phyloP scores from a whole-genome alignment of 2,113 vertebrate species.

The Hydrochoerus hydrochaeris region DNA sequence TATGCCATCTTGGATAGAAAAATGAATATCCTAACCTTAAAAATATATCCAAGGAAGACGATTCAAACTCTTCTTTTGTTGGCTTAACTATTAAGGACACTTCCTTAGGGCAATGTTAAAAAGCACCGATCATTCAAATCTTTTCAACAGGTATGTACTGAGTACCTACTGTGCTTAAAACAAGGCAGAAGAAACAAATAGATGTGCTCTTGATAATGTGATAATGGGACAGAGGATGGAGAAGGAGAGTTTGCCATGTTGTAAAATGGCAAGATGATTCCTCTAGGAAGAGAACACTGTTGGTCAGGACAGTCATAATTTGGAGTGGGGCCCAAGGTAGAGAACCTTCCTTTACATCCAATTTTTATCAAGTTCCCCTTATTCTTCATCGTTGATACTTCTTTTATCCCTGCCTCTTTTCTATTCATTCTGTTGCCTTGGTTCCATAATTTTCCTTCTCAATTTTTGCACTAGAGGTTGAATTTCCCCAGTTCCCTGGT shows the following conservation, averaged over 20 bases:
- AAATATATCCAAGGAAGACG: conserved; percentile 58
- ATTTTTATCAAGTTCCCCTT: not conserved
- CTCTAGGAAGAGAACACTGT: not conserved
- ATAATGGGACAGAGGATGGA: not conserved
- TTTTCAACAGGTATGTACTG: conserved; percentile 53
- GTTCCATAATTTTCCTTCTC: not conserved
- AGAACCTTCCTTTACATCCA: not conserved
- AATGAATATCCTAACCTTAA: conserved; percentile 73
- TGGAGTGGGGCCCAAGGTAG: not conserved
- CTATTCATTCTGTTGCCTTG: not conserved
- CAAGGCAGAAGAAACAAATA: not conserved
- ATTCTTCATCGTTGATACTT: not conserved
- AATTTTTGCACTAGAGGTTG: not conserved
- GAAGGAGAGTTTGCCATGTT: not conserved
- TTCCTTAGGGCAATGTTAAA: conserved; percentile 22
- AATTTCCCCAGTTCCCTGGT: not conserved
- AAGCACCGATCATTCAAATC: not conserved
- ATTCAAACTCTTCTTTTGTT: conserved; percentile 54
- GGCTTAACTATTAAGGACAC: conserved; percentile 43
- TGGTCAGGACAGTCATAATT: not conserved
- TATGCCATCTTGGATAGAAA: conserved; percentile 68
- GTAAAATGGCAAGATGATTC: not conserved
- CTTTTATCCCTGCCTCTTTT: not conserved
- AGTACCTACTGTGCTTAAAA: conserved; percentile 34
- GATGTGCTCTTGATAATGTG: not conserved